These are phyloP conservation scores for Eulemur rufifrons DNA, from an alignment of 2,113 vertebrate species.

Conservation along the genomic window DNA sequence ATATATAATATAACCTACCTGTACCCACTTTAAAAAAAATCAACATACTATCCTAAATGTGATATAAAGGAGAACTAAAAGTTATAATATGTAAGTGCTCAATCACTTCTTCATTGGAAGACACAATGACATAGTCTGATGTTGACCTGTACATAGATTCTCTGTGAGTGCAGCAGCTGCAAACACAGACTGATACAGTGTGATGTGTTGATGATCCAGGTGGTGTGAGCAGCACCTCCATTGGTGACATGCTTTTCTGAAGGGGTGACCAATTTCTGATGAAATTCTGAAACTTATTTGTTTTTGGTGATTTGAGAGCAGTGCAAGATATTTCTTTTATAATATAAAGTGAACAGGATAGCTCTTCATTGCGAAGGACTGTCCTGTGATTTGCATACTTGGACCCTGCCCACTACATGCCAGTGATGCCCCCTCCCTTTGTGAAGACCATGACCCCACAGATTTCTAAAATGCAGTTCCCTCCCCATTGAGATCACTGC, in stretches of 20 bases:
- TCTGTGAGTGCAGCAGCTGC: not conserved
- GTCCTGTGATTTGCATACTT: not conserved
- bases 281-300: not conserved
- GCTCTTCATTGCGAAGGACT: not conserved
- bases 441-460: not conserved
- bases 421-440: not conserved
- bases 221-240: no score
- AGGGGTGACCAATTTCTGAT: not conserved
- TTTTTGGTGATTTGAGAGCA: not conserved
- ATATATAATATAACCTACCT: not conserved
- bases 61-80: not conserved
- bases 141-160: not conserved
- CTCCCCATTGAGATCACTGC: not conserved
- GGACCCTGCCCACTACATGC: not conserved
- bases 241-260: not conserved
- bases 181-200: rapidly evolving
- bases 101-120: not conserved
- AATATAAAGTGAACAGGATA: not conserved
- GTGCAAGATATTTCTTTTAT: not conserved
- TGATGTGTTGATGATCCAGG: not conserved
- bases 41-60: not conserved
- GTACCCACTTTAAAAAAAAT: not conserved
- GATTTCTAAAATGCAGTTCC: not conserved
- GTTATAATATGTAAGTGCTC: not conserved
- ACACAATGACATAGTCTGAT: no score